phyloP scores from a whole-genome alignment of 2,797 vertebrate species.

The Gymnodraco acuticeps region DNA sequence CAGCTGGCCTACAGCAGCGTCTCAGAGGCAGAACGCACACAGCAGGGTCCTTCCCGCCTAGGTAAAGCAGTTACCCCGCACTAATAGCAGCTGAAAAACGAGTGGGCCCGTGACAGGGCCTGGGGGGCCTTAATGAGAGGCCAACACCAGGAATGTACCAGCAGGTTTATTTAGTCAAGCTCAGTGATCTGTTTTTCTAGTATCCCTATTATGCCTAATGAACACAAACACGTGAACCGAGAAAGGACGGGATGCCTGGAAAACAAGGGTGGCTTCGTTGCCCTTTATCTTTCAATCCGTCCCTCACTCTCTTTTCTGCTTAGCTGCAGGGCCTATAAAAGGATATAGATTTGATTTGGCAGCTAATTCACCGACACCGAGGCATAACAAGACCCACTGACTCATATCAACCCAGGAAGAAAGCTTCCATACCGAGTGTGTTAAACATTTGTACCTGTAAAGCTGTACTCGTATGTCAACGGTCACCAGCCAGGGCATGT shows the following conservation, averaged over 20 bases:
- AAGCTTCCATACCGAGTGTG: slow-evolving; percentile 34
- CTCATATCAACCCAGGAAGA: slow-evolving; percentile 31
- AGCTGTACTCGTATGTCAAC: slow-evolving; percentile 48
- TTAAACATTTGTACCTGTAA: slow-evolving; percentile 56
- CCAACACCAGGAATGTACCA: slow-evolving; percentile 74
- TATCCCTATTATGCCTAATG: slow-evolving; percentile 80
- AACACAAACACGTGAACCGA: slow-evolving; percentile 69
- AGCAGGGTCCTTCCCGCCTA: slow-evolving; percentile 35
- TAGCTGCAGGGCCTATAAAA: slow-evolving; percentile 33
- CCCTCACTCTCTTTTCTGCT: slow-evolving; percentile 19
- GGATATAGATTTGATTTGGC: slow-evolving; percentile 63
- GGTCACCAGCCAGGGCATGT: slow-evolving; percentile 62
- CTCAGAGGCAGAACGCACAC: slow-evolving; percentile 26
- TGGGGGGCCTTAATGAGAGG: slow-evolving; percentile 76
- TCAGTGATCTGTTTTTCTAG: slow-evolving; percentile 82
- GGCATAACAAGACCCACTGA: slow-evolving; percentile 50
- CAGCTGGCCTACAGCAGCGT: slow-evolving; percentile 50
- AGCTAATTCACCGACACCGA: slow-evolving; percentile 47
- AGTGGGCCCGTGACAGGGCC: slow-evolving; percentile 51
- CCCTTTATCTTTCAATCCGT: slow-evolving; percentile 45
- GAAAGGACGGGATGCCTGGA: slow-evolving; percentile 60
- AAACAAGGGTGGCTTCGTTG: slow-evolving; percentile 67
- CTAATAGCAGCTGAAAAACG: slow-evolving; percentile 55
- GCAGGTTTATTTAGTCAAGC: slow-evolving; percentile 82
- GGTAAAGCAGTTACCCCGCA: slow-evolving; percentile 31